phyloP scores from a whole-genome alignment of 2,888 invertebrate genomes.

The Melinaea marsaeus region DNA sequence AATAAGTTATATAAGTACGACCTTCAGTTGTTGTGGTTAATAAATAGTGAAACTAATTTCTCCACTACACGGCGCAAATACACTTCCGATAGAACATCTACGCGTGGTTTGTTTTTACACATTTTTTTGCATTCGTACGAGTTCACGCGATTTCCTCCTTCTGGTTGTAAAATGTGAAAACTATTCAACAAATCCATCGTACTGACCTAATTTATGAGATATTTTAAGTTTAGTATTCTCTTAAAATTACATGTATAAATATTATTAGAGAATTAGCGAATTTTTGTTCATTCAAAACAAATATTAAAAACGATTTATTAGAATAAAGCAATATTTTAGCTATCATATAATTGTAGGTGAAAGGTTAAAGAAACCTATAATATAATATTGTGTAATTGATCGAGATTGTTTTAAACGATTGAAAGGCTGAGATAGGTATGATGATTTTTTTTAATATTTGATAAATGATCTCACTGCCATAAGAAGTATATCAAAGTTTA shows the following conservation, averaged over 20 bases:
- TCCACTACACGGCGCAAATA: background rate
- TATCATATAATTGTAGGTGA: slow-evolving; percentile 17
- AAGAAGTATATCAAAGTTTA: too few relatives aligned
- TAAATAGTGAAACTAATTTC: background rate
- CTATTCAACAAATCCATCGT: background rate
- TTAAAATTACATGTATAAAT: too few relatives aligned
- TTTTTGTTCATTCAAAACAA: background rate
- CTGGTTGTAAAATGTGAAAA: slow-evolving; percentile 1
- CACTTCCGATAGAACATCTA: background rate
- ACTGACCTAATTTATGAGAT: background rate
- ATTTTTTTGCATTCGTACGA: background rate
- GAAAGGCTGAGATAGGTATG: slow-evolving; percentile 4
- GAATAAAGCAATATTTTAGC: slow-evolving; percentile 14
- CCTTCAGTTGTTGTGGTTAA: background rate
- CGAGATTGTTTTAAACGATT: background rate
- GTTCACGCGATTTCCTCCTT: slow-evolving; percentile 16
- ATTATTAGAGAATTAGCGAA: too few relatives aligned
- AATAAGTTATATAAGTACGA: too few relatives aligned
- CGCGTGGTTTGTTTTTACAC: background rate
- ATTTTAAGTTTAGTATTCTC: too few relatives aligned
- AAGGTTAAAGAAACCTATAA: slow-evolving; percentile 33
- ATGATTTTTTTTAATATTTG: background rate
- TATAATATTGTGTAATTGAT: slow-evolving; percentile 15
- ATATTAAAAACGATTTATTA: slow-evolving; percentile 12
- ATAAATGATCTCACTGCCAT: background rate